Base-by-base conservation (phyloP, 2,888 invertebrate genomes). In the Homarus gammarus region DNA sequence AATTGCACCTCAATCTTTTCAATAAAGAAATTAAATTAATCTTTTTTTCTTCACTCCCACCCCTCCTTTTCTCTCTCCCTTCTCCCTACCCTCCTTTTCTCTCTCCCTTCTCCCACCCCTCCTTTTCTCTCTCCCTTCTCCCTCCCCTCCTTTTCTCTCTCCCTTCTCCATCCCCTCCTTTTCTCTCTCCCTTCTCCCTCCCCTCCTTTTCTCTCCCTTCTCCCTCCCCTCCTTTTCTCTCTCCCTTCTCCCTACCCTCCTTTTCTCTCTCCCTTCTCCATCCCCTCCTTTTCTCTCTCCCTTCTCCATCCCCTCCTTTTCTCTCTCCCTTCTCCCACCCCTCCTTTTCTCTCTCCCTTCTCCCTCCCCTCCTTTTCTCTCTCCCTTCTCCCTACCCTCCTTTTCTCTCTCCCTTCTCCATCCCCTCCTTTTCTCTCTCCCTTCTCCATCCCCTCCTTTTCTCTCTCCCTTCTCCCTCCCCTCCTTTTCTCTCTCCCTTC, bases 361-460 rank as follows among this genome's bases (percentile, higher is more conserved):
- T 33, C 70, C 70, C 36, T 8, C 0, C 10, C 2, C 3, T 33
- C 15, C 68, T 68, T 68, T 27, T 70, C 70, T 36, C 40, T n/a
- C n/a, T n/a, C n/a, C n/a, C n/a, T n/a, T n/a, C n/a, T 31, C 36
- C 18, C 33, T 33, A n/a, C n/a, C 36, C 15, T n/a, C 27, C 15
- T 31, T 31, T 75, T 3, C 49, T 73, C n/a, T n/a, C 27, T 44
- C 49, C 75, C 31, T 22, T 22, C 44, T 36, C 36, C 56, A 49
- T 40, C n/a, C 49, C 73, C 75, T 36, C 75, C 44, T 38, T 40
- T n/a, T n/a, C 49, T 44, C 44, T 75, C 44, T 75, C 75, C 75
- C 31, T n/a, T n/a, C n/a, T 44, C 27, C 18, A 27, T 18, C 3
- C 73, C 18, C 73, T n/a, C 73, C 10, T 18, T 18, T n/a, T n/a